Conservation (phyloP, 1,140 invertebrate genomes). For the Hetaerina americana region DNA sequence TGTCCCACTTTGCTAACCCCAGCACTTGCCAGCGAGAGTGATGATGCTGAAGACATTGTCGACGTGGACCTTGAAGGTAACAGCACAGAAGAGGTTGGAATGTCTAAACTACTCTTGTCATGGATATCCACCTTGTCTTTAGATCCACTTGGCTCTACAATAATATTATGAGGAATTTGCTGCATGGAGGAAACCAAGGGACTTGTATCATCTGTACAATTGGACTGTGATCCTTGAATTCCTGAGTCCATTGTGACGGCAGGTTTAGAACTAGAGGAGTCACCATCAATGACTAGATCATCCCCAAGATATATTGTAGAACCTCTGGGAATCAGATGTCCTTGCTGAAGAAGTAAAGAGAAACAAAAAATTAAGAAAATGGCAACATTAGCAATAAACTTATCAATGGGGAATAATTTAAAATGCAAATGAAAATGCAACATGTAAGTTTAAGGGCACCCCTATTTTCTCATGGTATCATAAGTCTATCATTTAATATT, state of each 20-base stretch:
- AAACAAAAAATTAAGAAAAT: background rate
- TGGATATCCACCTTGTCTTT: background rate
- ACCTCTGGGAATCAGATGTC: conserved; percentile 8
- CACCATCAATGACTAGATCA: conserved; percentile 11
- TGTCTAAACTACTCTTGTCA: background rate
- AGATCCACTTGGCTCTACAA: background rate
- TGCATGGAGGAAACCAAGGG: background rate
- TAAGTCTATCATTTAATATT: too few species aligned
- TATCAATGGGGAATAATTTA: too few species aligned
- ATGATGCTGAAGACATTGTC: background rate
- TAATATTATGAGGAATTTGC: background rate
- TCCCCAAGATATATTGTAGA: conserved; percentile 9
- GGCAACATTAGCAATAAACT: background rate
- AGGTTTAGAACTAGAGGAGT: background rate
- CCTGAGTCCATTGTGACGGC: background rate
- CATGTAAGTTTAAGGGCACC: too few species aligned
- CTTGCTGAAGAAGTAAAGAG: conserved; percentile 1
- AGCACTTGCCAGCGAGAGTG: background rate
- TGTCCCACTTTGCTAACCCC: background rate
- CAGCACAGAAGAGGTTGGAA: background rate
- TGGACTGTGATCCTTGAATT: background rate
- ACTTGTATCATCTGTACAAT: background rate
- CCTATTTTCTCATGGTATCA: too few species aligned
- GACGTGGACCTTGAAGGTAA: background rate
- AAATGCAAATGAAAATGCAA: too few species aligned